Evolutionary conservation across 64 coral and sea anemone species (phyloP).

Genomic region (Montipora efflorescens): DNA sequence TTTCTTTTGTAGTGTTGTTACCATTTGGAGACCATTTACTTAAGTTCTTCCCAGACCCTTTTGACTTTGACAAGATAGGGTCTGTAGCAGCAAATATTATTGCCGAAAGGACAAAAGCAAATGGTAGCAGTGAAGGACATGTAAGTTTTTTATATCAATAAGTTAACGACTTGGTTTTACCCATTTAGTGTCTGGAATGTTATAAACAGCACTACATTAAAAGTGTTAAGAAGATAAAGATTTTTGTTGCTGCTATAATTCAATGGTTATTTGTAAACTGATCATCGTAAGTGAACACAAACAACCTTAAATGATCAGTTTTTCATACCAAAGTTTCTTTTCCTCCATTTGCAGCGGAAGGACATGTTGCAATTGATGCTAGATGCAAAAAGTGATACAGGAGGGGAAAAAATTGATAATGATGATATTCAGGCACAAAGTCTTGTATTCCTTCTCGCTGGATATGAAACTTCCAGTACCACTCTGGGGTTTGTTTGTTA

Average conservation of each 20-base stretch:
- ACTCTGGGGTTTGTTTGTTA: slow-evolving; percentile 49
- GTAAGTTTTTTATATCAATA: not conserved
- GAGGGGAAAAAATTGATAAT: slow-evolving; percentile 46
- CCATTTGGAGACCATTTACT: slow-evolving; percentile 24
- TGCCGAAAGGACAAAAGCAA: not conserved
- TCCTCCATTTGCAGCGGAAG: not conserved
- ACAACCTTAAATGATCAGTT: not conserved
- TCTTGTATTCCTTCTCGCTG: slow-evolving; percentile 68
- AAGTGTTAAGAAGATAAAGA: too few relatives aligned
- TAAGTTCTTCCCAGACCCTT: not conserved
- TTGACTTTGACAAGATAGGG: slow-evolving; percentile 15
- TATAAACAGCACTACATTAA: too few relatives aligned
- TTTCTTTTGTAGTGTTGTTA: not conserved
- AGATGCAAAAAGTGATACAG: slow-evolving; percentile 46
- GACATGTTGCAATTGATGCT: slow-evolving; percentile 67
- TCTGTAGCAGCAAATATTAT: slow-evolving; percentile 4
- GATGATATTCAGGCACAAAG: slow-evolving; percentile 51
- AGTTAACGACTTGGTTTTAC: too few relatives aligned
- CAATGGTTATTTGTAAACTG: too few relatives aligned
- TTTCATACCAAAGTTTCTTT: not conserved
- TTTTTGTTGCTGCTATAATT: too few relatives aligned
- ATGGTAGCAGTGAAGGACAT: not conserved
- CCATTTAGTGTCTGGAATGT: too few relatives aligned
- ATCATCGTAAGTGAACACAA: too few relatives aligned
- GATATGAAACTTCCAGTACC: slow-evolving; percentile 56